Evolutionary conservation across 2,113 vertebrate genomes (phyloP).

Genomic region (Scophthalmus maximus): DNA sequence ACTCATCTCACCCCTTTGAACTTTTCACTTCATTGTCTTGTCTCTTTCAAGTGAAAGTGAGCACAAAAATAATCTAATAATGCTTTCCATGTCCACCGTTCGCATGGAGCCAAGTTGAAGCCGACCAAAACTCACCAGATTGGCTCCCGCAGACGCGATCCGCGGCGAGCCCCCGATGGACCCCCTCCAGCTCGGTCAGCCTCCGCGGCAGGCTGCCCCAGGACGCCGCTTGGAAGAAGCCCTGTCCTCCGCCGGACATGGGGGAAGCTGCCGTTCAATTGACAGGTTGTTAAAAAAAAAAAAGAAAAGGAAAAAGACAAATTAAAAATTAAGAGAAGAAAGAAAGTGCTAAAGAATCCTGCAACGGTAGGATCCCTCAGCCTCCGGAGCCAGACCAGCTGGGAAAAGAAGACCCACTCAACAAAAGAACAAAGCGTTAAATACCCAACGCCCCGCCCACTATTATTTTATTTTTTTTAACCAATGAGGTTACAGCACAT

Average conservation of each 20-base stretch:
- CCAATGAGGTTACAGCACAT: slow-evolving; percentile 87
- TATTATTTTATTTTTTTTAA: slow-evolving; percentile 18
- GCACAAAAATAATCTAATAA: too few relatives aligned
- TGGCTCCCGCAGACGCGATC: slow-evolving; percentile 60
- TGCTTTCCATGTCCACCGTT: too few relatives aligned
- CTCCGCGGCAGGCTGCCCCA: slow-evolving; percentile 80
- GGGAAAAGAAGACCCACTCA: slow-evolving; percentile 46
- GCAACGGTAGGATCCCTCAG: background rate
- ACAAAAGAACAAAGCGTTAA: slow-evolving; percentile 77
- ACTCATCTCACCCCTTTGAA: too few relatives aligned
- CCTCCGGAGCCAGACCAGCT: slow-evolving; percentile 52
- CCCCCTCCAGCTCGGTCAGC: slow-evolving; percentile 73
- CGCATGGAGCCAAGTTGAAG: too few relatives aligned
- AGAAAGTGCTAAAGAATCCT: slow-evolving; percentile 34
- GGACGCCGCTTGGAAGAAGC: slow-evolving; percentile 69
- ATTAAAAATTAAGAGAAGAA: too few relatives aligned
- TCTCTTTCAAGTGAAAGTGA: background rate
- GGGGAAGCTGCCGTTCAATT: slow-evolving; percentile 68
- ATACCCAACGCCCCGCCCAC: slow-evolving; percentile 52
- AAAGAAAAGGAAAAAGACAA: background rate
- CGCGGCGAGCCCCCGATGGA: slow-evolving; percentile 44
- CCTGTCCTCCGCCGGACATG: slow-evolving; percentile 61
- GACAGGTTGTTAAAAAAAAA: slow-evolving; percentile 25
- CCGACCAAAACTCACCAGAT: slow-evolving; percentile 74
- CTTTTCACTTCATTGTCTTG: background rate